Conservation (phyloP, 2,888 invertebrate species). For the Ceraclea dissimilis region DNA sequence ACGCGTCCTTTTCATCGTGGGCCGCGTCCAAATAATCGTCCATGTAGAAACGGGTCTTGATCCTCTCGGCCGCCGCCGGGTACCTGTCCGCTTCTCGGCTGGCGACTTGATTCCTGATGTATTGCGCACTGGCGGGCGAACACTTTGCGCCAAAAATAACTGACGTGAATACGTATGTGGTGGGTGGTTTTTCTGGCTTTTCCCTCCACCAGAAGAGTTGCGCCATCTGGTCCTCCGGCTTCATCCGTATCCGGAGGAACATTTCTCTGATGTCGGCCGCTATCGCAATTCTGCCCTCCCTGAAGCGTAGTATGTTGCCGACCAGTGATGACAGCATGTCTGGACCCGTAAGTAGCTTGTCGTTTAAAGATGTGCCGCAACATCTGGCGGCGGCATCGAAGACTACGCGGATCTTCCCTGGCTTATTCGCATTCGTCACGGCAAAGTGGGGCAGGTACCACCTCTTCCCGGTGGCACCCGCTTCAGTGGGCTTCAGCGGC, state of each 20-base stretch:
- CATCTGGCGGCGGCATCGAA: constrained; percentile 30
- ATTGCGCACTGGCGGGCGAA: constrained; percentile 28
- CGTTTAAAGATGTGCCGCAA: constrained; percentile 27
- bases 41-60: neutral
- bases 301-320: constrained; percentile 29
- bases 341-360: constrained; percentile 28
- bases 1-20: constrained; percentile 24
- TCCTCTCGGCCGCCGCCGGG: neutral
- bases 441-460: constrained; percentile 25
- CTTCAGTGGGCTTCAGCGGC: neutral
- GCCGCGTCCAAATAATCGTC: constrained; percentile 27
- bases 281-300: constrained; percentile 26
- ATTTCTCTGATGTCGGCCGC: neutral
- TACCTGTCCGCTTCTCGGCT: neutral
- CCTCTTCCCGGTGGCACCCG: too few species aligned
- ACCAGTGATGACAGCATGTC: constrained; percentile 28
- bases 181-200: constrained; percentile 28
- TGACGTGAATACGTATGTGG: constrained; percentile 27
- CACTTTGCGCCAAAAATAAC: constrained; percentile 28
- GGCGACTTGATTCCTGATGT: constrained; percentile 1
- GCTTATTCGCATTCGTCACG: constrained; percentile 27
- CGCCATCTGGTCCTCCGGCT: neutral
- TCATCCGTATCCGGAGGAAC: neutral
- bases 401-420: constrained; percentile 28
- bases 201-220: constrained; percentile 3